These are phyloP conservation scores for Chrysodeixis includens DNA, from an alignment of 2,888 invertebrate genomes.

Conservation along the genomic window DNA sequence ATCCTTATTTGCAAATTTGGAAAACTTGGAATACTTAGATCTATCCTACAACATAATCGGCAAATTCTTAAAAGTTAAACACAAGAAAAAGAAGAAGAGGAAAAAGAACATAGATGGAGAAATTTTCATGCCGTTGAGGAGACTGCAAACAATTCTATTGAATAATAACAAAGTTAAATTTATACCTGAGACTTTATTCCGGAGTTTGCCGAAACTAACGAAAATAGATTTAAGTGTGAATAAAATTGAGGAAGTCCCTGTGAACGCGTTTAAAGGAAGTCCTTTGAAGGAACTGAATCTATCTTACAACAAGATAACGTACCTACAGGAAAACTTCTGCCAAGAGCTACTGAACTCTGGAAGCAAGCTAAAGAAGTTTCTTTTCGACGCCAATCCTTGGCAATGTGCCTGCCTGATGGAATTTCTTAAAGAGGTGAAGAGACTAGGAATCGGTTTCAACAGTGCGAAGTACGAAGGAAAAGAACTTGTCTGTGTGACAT, in stretches of 20 bases:
- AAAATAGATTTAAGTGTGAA: conserved; percentile 77
- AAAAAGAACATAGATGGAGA: conserved; percentile 60
- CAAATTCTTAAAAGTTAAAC: background rate
- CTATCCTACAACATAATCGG: conserved; percentile 73
- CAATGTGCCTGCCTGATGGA: conserved; percentile 80
- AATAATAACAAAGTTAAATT: conserved; percentile 71
- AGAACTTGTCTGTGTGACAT: conserved; percentile 74
- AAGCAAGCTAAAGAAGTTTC: conserved; percentile 71
- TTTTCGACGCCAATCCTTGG: conserved; percentile 82
- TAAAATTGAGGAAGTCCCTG: conserved; percentile 70
- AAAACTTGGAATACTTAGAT: conserved; percentile 72
- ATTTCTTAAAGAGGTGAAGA: conserved; percentile 74
- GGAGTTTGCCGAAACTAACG: conserved; percentile 66
- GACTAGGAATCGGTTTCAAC: conserved; percentile 72
- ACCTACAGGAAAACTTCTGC: conserved; percentile 78
- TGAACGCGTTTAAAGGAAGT: conserved; percentile 74
- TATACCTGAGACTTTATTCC: conserved; percentile 73
- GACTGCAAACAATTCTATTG: conserved; percentile 69
- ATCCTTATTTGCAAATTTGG: conserved; percentile 56
- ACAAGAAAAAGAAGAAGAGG: background rate
- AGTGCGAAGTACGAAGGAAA: conserved; percentile 69
- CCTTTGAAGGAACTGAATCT: conserved; percentile 75
- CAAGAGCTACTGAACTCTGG: conserved; percentile 77
- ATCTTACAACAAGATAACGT: conserved; percentile 76
- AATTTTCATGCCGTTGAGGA: conserved; percentile 70